These are phyloP conservation scores for Trematocara zebra DNA, from an alignment of 2,113 vertebrate species.

Conservation along the genomic window DNA sequence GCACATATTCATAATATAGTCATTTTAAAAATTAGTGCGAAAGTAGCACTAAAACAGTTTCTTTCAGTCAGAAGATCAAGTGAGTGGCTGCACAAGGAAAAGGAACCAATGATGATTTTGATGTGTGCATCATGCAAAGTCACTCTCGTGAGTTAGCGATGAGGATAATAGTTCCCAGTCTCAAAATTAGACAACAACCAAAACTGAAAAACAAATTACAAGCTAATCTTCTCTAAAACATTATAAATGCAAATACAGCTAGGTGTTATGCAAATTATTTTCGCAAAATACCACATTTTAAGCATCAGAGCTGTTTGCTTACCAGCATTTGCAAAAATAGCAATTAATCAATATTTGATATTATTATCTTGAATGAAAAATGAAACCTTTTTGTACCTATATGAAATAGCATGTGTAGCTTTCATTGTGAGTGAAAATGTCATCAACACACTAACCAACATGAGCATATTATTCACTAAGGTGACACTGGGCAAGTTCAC, in stretches of 20 bases:
- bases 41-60: not conserved
- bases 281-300: accelerated
- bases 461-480: not conserved
- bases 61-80: not conserved
- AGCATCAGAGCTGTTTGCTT: not conserved
- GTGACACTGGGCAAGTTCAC: not conserved
- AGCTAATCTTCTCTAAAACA: not conserved
- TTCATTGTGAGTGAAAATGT: not conserved
- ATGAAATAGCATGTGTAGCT: not conserved
- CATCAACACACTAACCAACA: not conserved
- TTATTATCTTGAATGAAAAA: not conserved
- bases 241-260: not conserved
- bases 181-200: not conserved
- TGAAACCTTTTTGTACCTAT: not conserved
- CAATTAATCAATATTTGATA: not conserved
- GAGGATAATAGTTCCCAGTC: not conserved
- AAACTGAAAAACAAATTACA: not conserved
- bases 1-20: not conserved
- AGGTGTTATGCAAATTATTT: not conserved
- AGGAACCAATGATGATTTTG: accelerated
- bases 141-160: not conserved
- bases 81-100: not conserved
- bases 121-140: not conserved
- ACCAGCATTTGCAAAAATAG: not conserved
- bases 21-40: not conserved